A percentile compares a stretch with the other conserved stretches of the same genome.
Evolutionary conservation across 2,888 invertebrate genomes (phyloP).

Genomic region (Elysia crispata): DNA sequence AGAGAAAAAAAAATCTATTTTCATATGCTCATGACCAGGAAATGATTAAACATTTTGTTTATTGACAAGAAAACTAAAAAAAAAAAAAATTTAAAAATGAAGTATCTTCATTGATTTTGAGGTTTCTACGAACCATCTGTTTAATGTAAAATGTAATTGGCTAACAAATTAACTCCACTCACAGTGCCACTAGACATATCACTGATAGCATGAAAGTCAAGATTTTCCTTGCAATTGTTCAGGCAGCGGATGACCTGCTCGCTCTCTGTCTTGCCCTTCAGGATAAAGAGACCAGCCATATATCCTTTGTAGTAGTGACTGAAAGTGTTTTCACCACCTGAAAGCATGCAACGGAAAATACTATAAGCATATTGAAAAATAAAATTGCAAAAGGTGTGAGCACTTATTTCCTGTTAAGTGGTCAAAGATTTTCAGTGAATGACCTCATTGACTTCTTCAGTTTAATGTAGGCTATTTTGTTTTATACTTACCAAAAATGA

Average conservation of each 20-base stretch:
- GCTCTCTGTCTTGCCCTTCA: constrained; percentile 78
- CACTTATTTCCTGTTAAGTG: too few relatives aligned
- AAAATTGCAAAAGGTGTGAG: too few relatives aligned
- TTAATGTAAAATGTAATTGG: too few relatives aligned
- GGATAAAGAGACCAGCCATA: constrained; percentile 89
- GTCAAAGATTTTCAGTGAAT: too few relatives aligned
- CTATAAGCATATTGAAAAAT: too few relatives aligned
- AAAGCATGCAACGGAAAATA: constrained; percentile 23
- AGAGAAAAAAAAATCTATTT: too few relatives aligned
- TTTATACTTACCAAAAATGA: too few relatives aligned
- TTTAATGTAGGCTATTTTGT: too few relatives aligned
- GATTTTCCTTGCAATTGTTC: constrained; percentile 76
- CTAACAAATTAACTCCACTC: constrained; percentile 54
- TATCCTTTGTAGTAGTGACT: constrained; percentile 94
- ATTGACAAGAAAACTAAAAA: not conserved
- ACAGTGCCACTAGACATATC: constrained; percentile 90
- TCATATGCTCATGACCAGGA: too few relatives aligned
- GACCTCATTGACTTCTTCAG: too few relatives aligned
- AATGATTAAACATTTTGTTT: not conserved
- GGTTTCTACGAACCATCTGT: too few relatives aligned
- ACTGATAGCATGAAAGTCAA: constrained; percentile 82
- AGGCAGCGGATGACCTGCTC: constrained; percentile 75
- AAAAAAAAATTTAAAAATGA: not conserved
- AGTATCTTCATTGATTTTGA: not conserved
- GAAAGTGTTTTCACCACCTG: constrained; percentile 92